These are phyloP conservation scores for Galbula dea DNA, from an alignment of 2,113 vertebrate genomes.

Conservation along the genomic window DNA sequence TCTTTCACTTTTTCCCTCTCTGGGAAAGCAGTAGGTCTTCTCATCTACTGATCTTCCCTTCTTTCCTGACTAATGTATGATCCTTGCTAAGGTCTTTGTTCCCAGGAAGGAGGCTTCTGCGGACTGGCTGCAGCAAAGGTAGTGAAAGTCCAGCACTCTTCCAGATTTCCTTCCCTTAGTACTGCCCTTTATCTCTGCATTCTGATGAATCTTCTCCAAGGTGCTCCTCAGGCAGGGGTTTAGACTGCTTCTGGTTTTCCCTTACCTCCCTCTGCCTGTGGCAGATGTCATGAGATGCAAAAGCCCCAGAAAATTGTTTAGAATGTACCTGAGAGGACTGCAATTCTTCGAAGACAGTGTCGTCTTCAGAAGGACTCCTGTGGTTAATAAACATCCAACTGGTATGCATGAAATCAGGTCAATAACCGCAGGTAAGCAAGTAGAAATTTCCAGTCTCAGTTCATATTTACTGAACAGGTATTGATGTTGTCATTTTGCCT, in stretches of 20 bases:
- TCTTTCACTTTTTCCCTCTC: not conserved
- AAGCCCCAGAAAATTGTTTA: not conserved
- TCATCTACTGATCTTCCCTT: not conserved
- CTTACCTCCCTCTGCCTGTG: not conserved
- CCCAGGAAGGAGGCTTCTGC: not conserved
- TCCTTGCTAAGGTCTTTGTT: not conserved
- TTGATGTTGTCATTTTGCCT: not conserved
- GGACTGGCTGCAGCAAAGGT: not conserved
- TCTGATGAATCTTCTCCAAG: not conserved
- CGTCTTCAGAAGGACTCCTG: not conserved
- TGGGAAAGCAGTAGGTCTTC: not conserved
- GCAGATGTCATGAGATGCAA: not conserved
- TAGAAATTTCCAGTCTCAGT: not conserved
- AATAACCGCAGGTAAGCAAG: not conserved
- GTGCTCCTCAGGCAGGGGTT: not conserved
- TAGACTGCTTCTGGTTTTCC: not conserved
- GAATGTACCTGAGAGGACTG: not conserved
- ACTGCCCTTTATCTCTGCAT: not conserved
- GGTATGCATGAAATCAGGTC: not conserved
- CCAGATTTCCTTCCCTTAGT: not conserved
- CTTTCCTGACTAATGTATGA: fast-evolving
- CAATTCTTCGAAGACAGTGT: not conserved
- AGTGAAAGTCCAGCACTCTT: not conserved
- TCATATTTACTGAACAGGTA: not conserved
- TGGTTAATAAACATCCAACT: not conserved